A percentile compares a stretch with the other conserved stretches of the same genome.
phyloP scores from a whole-genome alignment of 2,113 vertebrate species.

The Lampris incognitus region DNA sequence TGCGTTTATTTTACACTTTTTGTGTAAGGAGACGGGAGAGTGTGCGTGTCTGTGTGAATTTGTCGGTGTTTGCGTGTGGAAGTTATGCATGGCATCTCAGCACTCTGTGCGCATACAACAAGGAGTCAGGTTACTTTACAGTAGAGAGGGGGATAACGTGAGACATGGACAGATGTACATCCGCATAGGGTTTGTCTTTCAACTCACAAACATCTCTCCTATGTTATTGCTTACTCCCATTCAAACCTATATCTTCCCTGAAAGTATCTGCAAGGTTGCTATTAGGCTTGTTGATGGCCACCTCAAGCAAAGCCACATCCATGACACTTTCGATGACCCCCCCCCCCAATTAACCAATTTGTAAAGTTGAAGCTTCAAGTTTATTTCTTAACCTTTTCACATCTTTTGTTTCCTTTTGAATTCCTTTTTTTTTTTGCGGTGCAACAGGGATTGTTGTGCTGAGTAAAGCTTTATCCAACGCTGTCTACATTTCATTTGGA shows the following conservation, averaged over 20 bases:
- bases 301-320: background rate
- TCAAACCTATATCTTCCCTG: background rate
- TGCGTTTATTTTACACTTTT: constrained; percentile 66
- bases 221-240: constrained; percentile 19
- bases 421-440: constrained; percentile 21
- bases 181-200: constrained; percentile 46
- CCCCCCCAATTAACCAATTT: background rate
- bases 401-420: constrained; percentile 68
- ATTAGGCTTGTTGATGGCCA: background rate
- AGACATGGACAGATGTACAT: background rate
- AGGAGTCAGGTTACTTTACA: constrained; percentile 64
- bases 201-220: constrained; percentile 8
- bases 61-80: constrained; percentile 50
- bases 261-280: background rate
- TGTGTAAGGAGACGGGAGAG: constrained; percentile 64
- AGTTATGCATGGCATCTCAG: constrained; percentile 67
- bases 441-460: constrained; percentile 15
- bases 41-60: constrained; percentile 42
- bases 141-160: constrained; percentile 35
- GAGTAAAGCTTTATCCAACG: constrained; percentile 31
- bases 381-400: background rate
- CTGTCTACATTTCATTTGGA: constrained; percentile 35
- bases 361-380: background rate
- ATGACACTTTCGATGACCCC: background rate
- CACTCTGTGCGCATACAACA: constrained; percentile 68